Base-by-base conservation (phyloP, 2,888 invertebrate species). In the Leptopilina syphax region DNA sequence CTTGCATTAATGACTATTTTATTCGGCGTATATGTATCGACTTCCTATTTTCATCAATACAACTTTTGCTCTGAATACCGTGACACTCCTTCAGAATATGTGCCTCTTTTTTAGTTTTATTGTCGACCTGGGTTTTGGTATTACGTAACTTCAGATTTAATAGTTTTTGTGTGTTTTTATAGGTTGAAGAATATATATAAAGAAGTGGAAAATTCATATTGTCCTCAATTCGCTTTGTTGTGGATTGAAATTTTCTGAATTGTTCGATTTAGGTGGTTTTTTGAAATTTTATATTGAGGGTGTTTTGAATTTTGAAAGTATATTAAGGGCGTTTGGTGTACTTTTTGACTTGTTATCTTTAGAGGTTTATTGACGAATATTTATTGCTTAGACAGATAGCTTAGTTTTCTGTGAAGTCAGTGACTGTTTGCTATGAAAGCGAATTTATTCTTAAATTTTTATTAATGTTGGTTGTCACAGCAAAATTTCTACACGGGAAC, bases 1-100 rank as follows among this genome's bases (percentile, higher is more conserved):
- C 83, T 82, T 82, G 84, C 83, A 83, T 82, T 84, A 84, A 84
- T 84, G 84, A 83, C 83, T 78, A 82, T 82, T 84, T 84, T 83
- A 84, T 84, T 82, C 57, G 34, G 13, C 44, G 7, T 27, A 34
- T 4, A 57, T 47, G 10, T 47, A 73, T 73, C 57, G 50, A 73
- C 73, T 73, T 73, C 70, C 70, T 57, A 73, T 73, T 57, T 24
- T 57, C 50, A 70, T 47, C 70, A 27, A 50, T 50, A 50, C 50
- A 12, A 68, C 9, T 44, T 24, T 27, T 27, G n/a, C 57, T n/a
- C 57, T 73, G 73, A 73, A 73, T 57, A 73, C 73, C 73, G 3
- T 73, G 73, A 34, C 73, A 73, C 73, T 73, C 73, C 73, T 73
- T 73, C 57, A 73, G 41, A 73, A 44, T 44, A 7, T 44, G 34